phyloP scores from a whole-genome alignment of 2,113 vertebrate genomes.

The Baryphthengus martii region DNA sequence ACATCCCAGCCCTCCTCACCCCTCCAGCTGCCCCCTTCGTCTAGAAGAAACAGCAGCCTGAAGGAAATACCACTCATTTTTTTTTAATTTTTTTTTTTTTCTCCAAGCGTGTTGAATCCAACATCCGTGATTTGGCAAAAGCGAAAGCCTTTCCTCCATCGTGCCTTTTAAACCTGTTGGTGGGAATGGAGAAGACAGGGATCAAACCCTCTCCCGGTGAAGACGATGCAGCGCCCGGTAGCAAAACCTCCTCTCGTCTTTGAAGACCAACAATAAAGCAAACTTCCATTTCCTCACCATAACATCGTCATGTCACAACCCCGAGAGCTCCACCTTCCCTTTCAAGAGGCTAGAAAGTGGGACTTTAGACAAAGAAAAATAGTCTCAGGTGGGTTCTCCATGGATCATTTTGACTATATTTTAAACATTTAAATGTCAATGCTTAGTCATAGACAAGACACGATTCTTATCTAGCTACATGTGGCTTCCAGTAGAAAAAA shows the following conservation, averaged over 20 bases:
- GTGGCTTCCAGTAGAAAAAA: constrained; percentile 72
- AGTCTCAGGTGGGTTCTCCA: constrained; percentile 70
- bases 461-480: constrained; percentile 72
- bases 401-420: constrained; percentile 73
- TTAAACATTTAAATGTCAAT: constrained; percentile 74
- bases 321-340: constrained; percentile 48
- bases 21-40: constrained; percentile 54
- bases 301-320: constrained; percentile 50
- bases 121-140: neutral
- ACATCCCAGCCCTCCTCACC: constrained; percentile 50
- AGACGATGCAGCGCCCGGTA: neutral
- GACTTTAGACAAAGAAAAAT: constrained; percentile 48
- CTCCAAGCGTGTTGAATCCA: neutral
- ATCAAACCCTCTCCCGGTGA: neutral
- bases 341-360: constrained; percentile 48
- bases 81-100: neutral
- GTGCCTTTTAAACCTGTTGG: neutral
- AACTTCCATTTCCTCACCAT: constrained; percentile 61
- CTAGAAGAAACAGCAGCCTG: neutral
- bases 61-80: constrained; percentile 49
- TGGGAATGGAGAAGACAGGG: neutral
- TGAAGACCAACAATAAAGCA: constrained; percentile 52
- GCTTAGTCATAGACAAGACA: constrained; percentile 69
- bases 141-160: neutral
- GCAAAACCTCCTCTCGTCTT: neutral